Conservation (phyloP, 2,113 vertebrate genomes). For the Atlantisia rogersi region DNA sequence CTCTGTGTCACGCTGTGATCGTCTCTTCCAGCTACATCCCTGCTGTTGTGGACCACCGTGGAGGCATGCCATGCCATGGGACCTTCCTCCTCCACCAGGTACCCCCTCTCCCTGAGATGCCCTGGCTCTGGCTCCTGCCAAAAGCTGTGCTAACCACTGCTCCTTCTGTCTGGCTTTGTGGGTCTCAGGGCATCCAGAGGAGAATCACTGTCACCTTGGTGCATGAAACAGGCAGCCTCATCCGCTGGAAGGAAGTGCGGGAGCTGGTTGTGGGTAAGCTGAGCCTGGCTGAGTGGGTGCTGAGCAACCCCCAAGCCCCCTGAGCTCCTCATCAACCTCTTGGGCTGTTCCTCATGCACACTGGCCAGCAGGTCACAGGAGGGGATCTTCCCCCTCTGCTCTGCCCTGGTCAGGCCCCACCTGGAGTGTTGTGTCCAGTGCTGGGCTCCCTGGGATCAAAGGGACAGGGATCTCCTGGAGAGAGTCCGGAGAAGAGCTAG, state of each 20-base stretch:
- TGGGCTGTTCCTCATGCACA: rapidly evolving
- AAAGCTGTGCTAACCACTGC: neutral
- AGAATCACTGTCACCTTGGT: conserved; percentile 92
- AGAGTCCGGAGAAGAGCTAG: too few relatives aligned
- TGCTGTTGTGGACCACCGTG: conserved; percentile 93
- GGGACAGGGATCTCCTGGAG: too few relatives aligned
- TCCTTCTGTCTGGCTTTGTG: neutral
- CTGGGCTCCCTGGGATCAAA: too few relatives aligned
- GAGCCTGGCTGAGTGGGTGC: neutral
- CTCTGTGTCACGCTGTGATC: neutral
- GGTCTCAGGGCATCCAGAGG: conserved; percentile 91
- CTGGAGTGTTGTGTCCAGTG: too few relatives aligned
- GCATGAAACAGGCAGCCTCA: conserved; percentile 90
- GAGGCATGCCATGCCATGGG: conserved; percentile 94
- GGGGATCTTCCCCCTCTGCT: too few relatives aligned
- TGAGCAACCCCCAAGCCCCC: neutral
- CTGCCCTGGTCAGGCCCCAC: too few relatives aligned
- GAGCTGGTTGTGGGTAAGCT: conserved; percentile 96
- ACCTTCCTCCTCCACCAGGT: conserved; percentile 98
- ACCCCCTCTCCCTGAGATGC: neutral
- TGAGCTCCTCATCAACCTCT: neutral
- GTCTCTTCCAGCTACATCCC: conserved; percentile 89
- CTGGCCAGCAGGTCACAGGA: too few relatives aligned
- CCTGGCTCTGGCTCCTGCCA: neutral
- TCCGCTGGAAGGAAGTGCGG: conserved; percentile 92